Evolutionary conservation across 2,888 invertebrate genomes (phyloP).

Genomic region (Heteromurus nitidus): DNA sequence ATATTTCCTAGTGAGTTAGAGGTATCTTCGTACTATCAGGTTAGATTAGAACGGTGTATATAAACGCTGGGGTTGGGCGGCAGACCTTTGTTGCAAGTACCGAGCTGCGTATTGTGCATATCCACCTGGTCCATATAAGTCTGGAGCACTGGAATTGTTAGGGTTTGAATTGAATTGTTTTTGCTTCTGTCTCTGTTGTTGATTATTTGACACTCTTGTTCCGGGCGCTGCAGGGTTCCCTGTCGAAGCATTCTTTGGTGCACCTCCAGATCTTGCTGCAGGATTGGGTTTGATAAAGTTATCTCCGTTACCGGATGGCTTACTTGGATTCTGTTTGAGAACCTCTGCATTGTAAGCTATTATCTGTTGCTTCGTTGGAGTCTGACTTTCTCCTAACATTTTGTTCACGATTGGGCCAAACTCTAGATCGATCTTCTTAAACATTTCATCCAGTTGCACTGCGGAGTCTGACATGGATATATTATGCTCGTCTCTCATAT

Average conservation of each 20-base stretch:
- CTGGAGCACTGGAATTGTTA: no score
- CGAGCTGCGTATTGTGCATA: conserved; percentile 47
- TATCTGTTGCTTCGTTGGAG: conserved; percentile 39
- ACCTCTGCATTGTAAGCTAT: conserved; percentile 15
- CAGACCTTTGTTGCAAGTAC: conserved; percentile 26
- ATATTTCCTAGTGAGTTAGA: no score
- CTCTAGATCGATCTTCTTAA: conserved; percentile 15
- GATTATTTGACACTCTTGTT: neutral
- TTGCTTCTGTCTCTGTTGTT: neutral
- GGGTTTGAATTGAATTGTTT: no score
- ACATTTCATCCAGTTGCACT: conserved; percentile 5
- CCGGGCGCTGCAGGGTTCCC: neutral
- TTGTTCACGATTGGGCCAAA: conserved; percentile 29
- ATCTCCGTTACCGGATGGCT: neutral
- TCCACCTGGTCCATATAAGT: conserved; percentile 51
- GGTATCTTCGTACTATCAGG: no score
- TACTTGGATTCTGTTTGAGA: neutral
- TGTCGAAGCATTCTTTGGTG: no score
- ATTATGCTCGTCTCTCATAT: conserved; percentile 45
- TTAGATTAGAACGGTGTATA: conserved; percentile 19
- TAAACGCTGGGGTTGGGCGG: neutral
- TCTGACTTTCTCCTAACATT: conserved; percentile 9
- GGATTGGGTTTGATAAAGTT: no score
- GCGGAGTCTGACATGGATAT: conserved; percentile 19
- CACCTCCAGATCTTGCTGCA: neutral